phyloP scores from a whole-genome alignment of 2,888 invertebrate genomes.

The Drosophila prostipennis region DNA sequence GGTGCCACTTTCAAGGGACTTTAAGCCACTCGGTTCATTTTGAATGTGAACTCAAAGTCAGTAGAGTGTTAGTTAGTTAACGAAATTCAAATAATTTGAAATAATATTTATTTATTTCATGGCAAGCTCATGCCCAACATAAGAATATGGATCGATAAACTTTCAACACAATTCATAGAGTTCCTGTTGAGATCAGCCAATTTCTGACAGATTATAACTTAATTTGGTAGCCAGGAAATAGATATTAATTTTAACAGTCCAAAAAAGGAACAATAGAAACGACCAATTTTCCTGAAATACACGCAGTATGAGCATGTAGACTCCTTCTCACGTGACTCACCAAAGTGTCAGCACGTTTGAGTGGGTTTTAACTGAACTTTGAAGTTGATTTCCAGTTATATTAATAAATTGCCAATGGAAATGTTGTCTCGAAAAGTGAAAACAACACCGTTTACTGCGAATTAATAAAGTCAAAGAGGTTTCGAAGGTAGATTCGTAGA shows the following conservation, averaged over 20 bases:
- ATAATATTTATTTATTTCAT: no score
- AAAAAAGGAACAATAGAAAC: background rate
- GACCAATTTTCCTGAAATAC: constrained; percentile 3
- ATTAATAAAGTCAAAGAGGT: constrained; percentile 7
- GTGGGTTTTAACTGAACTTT: constrained; percentile 24
- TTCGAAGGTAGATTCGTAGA: no score
- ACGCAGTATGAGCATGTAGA: constrained; percentile 7
- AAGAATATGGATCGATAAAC: no score
- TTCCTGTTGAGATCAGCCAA: no score
- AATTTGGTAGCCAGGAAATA: background rate
- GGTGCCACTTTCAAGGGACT: no score
- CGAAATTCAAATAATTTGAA: no score
- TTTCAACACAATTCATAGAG: no score
- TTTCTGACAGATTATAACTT: background rate
- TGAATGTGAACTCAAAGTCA: no score
- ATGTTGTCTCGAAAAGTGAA: background rate
- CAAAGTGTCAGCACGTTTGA: background rate
- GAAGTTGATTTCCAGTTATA: background rate
- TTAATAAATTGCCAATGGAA: constrained; percentile 2
- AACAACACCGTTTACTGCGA: background rate
- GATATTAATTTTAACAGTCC: background rate
- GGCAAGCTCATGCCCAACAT: no score
- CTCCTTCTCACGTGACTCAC: constrained; percentile 11
- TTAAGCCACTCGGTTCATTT: no score
- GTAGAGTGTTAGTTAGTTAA: no score